Base-by-base conservation (phyloP, 2,888 invertebrate genomes). In the Euplagia quadripunctaria region DNA sequence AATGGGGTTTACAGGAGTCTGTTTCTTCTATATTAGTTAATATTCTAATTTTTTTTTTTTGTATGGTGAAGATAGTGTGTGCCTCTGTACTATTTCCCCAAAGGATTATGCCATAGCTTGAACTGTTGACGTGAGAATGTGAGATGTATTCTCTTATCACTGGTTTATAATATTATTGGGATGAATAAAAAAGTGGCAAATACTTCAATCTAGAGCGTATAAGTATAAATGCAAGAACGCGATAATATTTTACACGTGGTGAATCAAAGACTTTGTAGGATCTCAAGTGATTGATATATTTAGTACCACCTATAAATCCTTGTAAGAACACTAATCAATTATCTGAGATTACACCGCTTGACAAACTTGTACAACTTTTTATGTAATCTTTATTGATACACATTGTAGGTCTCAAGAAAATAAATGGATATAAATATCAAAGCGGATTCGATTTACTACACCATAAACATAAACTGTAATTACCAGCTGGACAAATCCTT, bases 321-420 rank as follows among this genome's bases (percentile, higher is more conserved):
- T 68, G 46, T 52, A n/a, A 66, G 64, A 64, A 74, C 43, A 76
- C 58, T 67, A 76, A 77, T 79, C 77, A 51, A 77, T 81, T 70
- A 77, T 61, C 64, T 68, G 20, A 72, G 71, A 73, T 81, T 73
- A 72, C 51, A n/a, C 12, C 6, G 52, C 12, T n/a, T 55, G 12
- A 55, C 20, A 52, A 42, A 8, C 4, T 14, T 17, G 8, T 16
- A 6, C 5, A 49, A 14, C 31, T 31, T 65, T 7, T 42, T 43
- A 11, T 8, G 1, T 49, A 51, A 51, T 16, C 31, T 17, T 11
- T 61, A 31, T 31, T 41, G 51, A 31, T 41, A 20, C 17, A n/a
- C 43, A 64, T 17, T 51, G 16, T 11, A 11, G 9, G 5, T 66
- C 1, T 31, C 9, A 11, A 49, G 51, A 11, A 16, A 49, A 17